These are phyloP conservation scores for Hippocampus comes DNA, from an alignment of 2,113 vertebrate genomes.

Conservation along the genomic window DNA sequence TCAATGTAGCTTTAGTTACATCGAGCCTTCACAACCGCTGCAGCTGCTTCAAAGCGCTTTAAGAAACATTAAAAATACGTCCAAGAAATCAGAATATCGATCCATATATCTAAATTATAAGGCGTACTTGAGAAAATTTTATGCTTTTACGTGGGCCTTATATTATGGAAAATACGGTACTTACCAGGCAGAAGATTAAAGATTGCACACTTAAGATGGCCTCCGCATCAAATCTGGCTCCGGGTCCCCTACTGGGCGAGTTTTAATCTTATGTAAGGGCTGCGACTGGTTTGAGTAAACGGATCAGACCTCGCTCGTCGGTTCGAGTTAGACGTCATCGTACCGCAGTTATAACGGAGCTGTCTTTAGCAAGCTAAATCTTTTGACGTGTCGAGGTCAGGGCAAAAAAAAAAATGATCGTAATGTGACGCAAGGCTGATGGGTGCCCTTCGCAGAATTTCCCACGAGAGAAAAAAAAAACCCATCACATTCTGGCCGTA, in stretches of 20 bases:
- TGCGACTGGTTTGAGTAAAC: conserved; percentile 33
- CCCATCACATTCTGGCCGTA: no score
- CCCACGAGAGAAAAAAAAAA: no score
- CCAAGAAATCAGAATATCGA: no score
- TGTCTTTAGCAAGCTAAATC: not conserved
- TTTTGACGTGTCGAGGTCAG: not conserved
- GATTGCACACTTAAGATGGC: conserved; percentile 13
- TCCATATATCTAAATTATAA: no score
- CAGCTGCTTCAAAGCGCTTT: no score
- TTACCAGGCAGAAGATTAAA: conserved; percentile 23
- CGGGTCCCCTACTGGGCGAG: conserved; percentile 11
- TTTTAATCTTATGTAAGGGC: conserved; percentile 31
- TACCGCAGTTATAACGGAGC: not conserved
- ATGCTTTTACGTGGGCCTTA: no score
- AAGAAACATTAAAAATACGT: no score
- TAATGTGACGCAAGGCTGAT: not conserved
- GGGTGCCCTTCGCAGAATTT: not conserved
- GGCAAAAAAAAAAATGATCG: not conserved
- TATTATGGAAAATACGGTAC: no score
- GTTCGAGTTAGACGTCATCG: conserved; percentile 4
- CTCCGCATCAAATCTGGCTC: conserved; percentile 26
- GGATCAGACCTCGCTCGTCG: conserved; percentile 12
- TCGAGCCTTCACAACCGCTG: no score
- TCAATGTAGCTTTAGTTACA: no score
- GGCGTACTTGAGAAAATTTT: no score